A percentile compares a stretch with the other conserved stretches of the same genome.
Evolutionary conservation across 1,140 invertebrate species (phyloP).

Genomic region (Zaprionus ghesquierei): DNA sequence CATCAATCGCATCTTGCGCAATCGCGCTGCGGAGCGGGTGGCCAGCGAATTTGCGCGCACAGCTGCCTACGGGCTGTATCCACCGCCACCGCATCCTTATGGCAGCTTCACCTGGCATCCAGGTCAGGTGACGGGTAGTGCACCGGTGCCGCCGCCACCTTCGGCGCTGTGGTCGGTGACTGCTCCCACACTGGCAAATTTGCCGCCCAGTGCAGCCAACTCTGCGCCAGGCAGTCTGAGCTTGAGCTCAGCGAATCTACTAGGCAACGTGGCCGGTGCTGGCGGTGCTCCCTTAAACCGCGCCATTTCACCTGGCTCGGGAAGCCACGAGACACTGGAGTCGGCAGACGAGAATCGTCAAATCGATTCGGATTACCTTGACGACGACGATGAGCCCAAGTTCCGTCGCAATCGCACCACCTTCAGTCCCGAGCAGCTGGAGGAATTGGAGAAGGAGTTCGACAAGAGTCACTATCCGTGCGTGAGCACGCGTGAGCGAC

Average conservation of each 20-base stretch:
- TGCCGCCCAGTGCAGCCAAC: constrained; percentile 50
- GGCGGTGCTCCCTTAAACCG: constrained; percentile 42
- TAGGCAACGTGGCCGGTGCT: constrained; percentile 29
- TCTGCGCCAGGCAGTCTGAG: constrained; percentile 26
- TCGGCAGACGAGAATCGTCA: constrained; percentile 79
- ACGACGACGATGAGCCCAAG: constrained; percentile 92
- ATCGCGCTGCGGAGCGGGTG: constrained; percentile 94
- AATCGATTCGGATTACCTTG: constrained; percentile 87
- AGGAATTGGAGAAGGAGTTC: constrained; percentile 97
- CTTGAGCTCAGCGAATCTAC: constrained; percentile 57
- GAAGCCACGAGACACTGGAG: constrained; percentile 80
- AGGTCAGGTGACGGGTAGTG: constrained; percentile 49
- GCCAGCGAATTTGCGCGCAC: constrained; percentile 96
- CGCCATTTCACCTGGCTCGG: constrained; percentile 77
- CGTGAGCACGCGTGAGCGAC: constrained; percentile 94
- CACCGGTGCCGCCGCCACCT: constrained; percentile 52
- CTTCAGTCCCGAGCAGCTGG: constrained; percentile 96
- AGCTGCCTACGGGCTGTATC: constrained; percentile 94
- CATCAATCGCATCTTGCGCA: constrained; percentile 95
- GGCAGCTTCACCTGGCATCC: constrained; percentile 84
- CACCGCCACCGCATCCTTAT: constrained; percentile 86
- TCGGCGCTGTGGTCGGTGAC: constrained; percentile 65
- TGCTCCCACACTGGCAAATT: constrained; percentile 62
- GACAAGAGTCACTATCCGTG: constrained; percentile 98
- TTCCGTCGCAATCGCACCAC: constrained; percentile 96